These are phyloP conservation scores for Porites evermanni DNA, from an alignment of 92 coral and sea anemone genomes.

Conservation along the genomic window DNA sequence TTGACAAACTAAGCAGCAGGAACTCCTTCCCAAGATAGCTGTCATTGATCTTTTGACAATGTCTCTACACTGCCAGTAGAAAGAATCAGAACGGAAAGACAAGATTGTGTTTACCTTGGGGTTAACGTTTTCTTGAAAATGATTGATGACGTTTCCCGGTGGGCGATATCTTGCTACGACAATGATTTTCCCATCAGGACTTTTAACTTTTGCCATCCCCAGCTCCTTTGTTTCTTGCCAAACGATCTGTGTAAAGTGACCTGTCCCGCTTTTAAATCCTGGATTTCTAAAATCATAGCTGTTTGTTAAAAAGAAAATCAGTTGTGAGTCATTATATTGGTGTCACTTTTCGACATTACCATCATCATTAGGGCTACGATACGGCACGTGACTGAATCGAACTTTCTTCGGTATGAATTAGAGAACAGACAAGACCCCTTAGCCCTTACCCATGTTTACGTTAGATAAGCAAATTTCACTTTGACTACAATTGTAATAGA, in stretches of 20 bases:
- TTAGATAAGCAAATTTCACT: too few relatives aligned
- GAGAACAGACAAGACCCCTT: too few relatives aligned
- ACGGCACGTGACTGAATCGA: too few relatives aligned
- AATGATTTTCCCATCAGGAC: slow-evolving; percentile 47
- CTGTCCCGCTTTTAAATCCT: slow-evolving; percentile 70
- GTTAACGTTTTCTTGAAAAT: slow-evolving; percentile 64
- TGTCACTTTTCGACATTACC: background rate
- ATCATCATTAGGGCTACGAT: too few relatives aligned
- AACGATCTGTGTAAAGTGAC: slow-evolving; percentile 75
- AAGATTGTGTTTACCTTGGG: slow-evolving; percentile 13
- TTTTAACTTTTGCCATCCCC: slow-evolving; percentile 58
- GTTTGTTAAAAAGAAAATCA: background rate
- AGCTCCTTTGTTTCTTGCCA: slow-evolving; percentile 71
- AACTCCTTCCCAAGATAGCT: too few relatives aligned
- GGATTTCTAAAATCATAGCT: slow-evolving; percentile 68
- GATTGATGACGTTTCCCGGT: slow-evolving; percentile 62
- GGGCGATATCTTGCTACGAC: slow-evolving; percentile 73
- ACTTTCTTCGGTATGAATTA: too few relatives aligned
- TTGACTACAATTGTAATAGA: too few relatives aligned
- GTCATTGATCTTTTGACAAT: too few relatives aligned
- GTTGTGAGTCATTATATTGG: background rate
- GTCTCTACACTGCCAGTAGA: too few relatives aligned
- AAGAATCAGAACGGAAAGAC: background rate
- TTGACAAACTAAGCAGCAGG: too few relatives aligned
- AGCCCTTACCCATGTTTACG: too few relatives aligned